phyloP scores from a whole-genome alignment of 2,797 vertebrate genomes.

The Macrochelys suwanniensis region DNA sequence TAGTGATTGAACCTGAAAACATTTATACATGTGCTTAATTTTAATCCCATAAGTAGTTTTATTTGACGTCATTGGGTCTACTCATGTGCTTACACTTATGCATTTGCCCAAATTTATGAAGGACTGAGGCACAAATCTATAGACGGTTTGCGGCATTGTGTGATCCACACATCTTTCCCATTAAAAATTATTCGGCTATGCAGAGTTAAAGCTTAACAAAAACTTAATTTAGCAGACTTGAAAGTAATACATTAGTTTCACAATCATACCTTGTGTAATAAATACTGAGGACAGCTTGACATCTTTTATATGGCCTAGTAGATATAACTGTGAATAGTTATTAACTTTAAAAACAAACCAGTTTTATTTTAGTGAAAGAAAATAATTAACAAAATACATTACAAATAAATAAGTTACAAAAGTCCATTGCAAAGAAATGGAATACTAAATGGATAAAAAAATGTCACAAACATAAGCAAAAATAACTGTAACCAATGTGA shows the following conservation, averaged over 20 bases:
- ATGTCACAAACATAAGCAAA: background rate
- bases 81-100: background rate
- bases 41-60: background rate
- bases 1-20: background rate
- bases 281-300: background rate
- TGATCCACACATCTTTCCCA: background rate
- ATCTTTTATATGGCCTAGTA: background rate
- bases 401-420: background rate
- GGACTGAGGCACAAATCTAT: background rate
- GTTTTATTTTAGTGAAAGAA: slow-evolving; percentile 20
- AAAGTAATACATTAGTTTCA: background rate
- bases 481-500: background rate
- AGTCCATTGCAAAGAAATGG: background rate
- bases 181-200: fast-evolving
- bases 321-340: background rate
- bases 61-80: background rate
- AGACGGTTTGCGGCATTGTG: background rate
- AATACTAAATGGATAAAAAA: background rate
- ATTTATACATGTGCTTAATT: background rate
- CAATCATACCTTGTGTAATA: background rate
- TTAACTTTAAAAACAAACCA: background rate
- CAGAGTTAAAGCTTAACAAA: background rate
- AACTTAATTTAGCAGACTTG: background rate
- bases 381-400: background rate
- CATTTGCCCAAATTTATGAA: background rate